Conservation (phyloP, 1,140 invertebrate genomes). For the Trichoplusia ni region DNA sequence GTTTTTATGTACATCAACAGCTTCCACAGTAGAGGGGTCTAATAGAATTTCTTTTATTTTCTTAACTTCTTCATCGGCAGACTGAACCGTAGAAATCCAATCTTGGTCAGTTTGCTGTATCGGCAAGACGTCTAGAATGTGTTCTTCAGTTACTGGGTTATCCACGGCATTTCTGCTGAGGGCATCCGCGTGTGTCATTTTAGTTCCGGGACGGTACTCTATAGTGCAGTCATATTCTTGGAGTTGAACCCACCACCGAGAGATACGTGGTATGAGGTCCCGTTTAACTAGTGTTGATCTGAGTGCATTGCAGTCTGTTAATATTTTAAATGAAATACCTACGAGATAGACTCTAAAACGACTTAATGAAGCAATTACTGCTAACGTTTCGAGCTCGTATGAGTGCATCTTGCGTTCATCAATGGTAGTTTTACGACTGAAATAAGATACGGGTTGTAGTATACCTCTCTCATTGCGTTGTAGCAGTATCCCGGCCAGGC, state of each 20-base stretch:
- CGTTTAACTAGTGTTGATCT: conserved; percentile 29
- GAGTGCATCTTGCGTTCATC: too few species aligned
- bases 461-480: too few species aligned
- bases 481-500: too few species aligned
- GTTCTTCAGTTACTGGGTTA: not conserved
- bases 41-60: conserved; percentile 1
- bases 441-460: too few species aligned
- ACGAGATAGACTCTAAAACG: conserved; percentile 25
- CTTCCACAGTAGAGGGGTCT: not conserved
- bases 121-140: conserved; percentile 9
- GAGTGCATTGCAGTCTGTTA: conserved; percentile 21
- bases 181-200: conserved; percentile 34
- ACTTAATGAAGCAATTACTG: conserved; percentile 24
- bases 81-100: conserved; percentile 30
- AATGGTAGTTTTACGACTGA: too few species aligned
- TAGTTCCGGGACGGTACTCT: conserved; percentile 27
- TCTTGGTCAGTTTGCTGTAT: not conserved
- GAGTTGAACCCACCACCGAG: conserved; percentile 32
- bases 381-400: conserved; percentile 30
- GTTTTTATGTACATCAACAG: conserved; percentile 7
- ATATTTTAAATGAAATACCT: conserved; percentile 17
- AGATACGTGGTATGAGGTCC: conserved; percentile 31
- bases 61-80: conserved; percentile 7
- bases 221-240: conserved; percentile 32
- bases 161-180: conserved; percentile 5